Percentiles rank a stretch among this genome's conserved stretches.
These are phyloP conservation scores for Acronicta leporina DNA, from an alignment of 2,888 invertebrate genomes.

Conservation along the genomic window DNA sequence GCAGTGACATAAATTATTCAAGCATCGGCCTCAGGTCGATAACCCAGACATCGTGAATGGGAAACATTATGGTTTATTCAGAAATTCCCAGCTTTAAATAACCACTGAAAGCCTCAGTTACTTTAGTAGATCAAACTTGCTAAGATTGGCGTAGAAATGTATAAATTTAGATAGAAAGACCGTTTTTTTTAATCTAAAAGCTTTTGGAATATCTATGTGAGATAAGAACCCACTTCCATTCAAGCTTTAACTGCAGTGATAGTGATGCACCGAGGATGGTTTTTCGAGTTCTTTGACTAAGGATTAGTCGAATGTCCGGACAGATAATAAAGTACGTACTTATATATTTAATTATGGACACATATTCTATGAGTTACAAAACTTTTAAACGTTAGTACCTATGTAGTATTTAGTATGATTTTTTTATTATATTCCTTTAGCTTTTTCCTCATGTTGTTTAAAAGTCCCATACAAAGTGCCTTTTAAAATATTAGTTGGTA, in stretches of 20 bases:
- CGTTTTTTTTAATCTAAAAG: slow-evolving; percentile 56
- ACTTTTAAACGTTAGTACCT: too few species aligned
- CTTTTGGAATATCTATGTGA: slow-evolving; percentile 52
- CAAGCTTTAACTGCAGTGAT: slow-evolving; percentile 39
- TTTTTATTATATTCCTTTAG: too few species aligned
- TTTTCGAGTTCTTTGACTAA: slow-evolving; percentile 38
- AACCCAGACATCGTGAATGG: slow-evolving; percentile 69
- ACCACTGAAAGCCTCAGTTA: slow-evolving; percentile 57
- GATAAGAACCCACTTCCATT: slow-evolving; percentile 44
- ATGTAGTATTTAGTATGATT: too few species aligned
- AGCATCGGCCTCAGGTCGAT: slow-evolving; percentile 70
- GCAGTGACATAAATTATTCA: slow-evolving; percentile 77
- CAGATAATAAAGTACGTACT: too few species aligned
- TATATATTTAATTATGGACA: too few species aligned
- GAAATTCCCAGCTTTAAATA: slow-evolving; percentile 64
- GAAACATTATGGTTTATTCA: slow-evolving; percentile 66
- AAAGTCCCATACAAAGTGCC: slow-evolving; percentile 23
- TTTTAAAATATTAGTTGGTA: not conserved
- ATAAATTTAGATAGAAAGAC: slow-evolving; percentile 61
- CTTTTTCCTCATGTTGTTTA: too few species aligned
- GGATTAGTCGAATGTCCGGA: slow-evolving; percentile 29
- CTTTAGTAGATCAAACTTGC: slow-evolving; percentile 53
- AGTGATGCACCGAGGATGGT: slow-evolving; percentile 47
- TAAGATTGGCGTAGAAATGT: slow-evolving; percentile 60
- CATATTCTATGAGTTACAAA: too few species aligned